Base-by-base conservation (phyloP, 2,797 vertebrate species). In the Apogon hyalosoma region DNA sequence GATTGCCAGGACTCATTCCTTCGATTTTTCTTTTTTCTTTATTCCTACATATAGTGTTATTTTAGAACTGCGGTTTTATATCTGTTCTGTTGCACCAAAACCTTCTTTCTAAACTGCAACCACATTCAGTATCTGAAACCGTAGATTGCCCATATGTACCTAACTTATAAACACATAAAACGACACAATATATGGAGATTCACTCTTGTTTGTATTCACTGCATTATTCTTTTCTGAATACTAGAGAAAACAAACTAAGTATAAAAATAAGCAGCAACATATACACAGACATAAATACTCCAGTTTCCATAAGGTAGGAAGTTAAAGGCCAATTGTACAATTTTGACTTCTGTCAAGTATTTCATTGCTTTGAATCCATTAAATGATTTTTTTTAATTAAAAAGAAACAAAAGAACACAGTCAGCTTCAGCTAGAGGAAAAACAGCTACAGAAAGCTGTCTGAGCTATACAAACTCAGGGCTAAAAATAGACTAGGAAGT, bases 401-500 rank as follows among this genome's bases (percentile, higher is more conserved):
- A 28, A 28, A 28, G 24, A 28, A 4, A 31, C 3, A 28, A n/a
- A 52, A 56, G 21, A 0, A 14, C 5, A 39, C 9, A 38, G 2
- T 12, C 41, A 40, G 12, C 6, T 4, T 4, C 12, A 28, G 7
- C 4, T 1, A 49, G 24, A 39, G 42, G 18, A 9, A 15, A 21
- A 42, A 14, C 31, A 66, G 46, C 21, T 9, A 31, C 28, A 67
- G 49, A 69, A 51, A 53, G 40, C 15, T 52, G 18, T 11, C 18
- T 3, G 3, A 70, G 2, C n/a, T 16, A 11, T 11, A 36, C 46
- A 51, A 11, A 0, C 57, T 18, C 4, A 0, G 38, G 9, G 9
- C 42, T 67, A 70, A 60, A 61, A 75, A 77, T 80, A 80, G 36
- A 69, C 6, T 18, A 0, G 7, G 45, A 50, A 15, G 28, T 45